A percentile compares a stretch with the other conserved stretches of the same genome.
phyloP scores from a whole-genome alignment of 2,888 invertebrate genomes.

The Callyntrura sp. region DNA sequence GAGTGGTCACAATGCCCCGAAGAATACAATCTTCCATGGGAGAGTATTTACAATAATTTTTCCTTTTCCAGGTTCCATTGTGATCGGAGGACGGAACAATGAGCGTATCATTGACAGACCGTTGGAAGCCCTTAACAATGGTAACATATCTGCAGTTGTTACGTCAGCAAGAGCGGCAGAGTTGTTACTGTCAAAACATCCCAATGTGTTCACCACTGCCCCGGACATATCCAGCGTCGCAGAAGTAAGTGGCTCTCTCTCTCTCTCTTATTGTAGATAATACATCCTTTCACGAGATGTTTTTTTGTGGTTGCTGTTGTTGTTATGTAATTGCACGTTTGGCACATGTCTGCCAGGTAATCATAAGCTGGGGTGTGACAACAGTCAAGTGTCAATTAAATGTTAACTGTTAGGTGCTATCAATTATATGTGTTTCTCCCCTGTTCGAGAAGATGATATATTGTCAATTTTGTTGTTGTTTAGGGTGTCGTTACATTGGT shows the following conservation, averaged over 20 bases:
- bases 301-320: not conserved
- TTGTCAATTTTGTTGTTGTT: conserved; percentile 52
- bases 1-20: too few species aligned
- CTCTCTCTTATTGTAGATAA: not conserved
- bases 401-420: not conserved
- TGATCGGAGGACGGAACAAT: conserved; percentile 83
- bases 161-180: conserved; percentile 83
- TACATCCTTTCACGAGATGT: not conserved
- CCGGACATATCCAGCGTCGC: conserved; percentile 84
- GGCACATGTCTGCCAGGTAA: too few species aligned
- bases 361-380: not conserved
- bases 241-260: conserved; percentile 80
- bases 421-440: too few species aligned
- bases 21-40: not conserved
- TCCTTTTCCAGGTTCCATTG: conserved; percentile 81
- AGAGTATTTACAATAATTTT: not conserved
- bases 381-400: not conserved
- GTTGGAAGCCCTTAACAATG: conserved; percentile 83
- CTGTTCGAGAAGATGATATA: too few species aligned
- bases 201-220: conserved; percentile 84
- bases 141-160: conserved; percentile 82
- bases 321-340: not conserved
- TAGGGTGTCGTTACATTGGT: conserved; percentile 84
- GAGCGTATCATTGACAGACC: conserved; percentile 83
- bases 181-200: conserved; percentile 82